A percentile compares a stretch with the other conserved stretches of the same genome.
phyloP scores from a whole-genome alignment of 2,797 vertebrate genomes.

The Ceryle rudis region DNA sequence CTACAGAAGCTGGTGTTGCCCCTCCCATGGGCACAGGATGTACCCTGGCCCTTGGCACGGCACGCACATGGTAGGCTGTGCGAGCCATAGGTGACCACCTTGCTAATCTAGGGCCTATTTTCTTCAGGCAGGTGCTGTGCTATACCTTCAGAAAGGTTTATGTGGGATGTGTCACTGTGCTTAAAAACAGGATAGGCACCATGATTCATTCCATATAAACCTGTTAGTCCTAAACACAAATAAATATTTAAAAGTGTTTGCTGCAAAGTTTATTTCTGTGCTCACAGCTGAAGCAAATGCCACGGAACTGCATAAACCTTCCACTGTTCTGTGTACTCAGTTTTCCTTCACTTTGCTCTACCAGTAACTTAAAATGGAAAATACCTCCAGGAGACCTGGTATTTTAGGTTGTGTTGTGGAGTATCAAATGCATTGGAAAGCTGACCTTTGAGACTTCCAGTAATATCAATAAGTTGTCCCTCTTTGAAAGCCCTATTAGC shows the following conservation, averaged over 20 bases:
- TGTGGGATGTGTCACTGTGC: neutral
- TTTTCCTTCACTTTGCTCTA: neutral
- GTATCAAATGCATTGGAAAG: neutral
- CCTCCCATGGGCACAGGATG: fast-evolving
- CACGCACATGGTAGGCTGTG: neutral
- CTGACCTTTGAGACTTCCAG: constrained; percentile 1
- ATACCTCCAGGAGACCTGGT: neutral
- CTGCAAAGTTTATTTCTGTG: neutral
- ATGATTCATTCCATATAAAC: neutral
- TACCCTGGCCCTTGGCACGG: neutral
- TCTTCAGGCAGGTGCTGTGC: neutral
- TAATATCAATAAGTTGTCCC: neutral
- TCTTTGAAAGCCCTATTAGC: neutral
- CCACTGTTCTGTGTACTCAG: neutral
- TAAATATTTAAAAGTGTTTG: neutral
- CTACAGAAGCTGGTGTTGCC: neutral
- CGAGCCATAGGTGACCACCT: neutral
- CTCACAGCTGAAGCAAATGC: neutral
- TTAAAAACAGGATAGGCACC: constrained; percentile 1
- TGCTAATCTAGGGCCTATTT: neutral
- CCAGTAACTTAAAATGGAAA: constrained; percentile 2
- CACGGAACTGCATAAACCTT: neutral
- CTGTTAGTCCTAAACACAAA: neutral
- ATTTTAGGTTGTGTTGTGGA: neutral
- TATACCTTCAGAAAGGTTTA: neutral